Evolutionary conservation across 2,888 invertebrate species (phyloP).

Genomic region (Melanargia galathea): DNA sequence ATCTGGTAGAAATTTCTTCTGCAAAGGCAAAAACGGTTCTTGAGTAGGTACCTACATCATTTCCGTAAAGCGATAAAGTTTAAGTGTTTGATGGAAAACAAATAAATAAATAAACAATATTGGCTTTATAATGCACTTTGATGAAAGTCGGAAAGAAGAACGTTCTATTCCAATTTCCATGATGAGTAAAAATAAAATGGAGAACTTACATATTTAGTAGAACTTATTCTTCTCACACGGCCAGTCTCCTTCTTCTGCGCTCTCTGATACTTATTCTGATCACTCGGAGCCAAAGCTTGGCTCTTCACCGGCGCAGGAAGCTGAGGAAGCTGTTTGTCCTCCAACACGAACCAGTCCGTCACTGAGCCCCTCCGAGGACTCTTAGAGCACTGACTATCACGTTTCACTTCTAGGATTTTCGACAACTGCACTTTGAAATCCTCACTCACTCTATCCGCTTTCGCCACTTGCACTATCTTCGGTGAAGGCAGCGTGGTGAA

Average conservation of each 20-base stretch:
- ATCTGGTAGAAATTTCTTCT: too few relatives aligned
- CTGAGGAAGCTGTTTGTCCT: slow-evolving; percentile 52
- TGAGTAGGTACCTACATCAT: too few relatives aligned
- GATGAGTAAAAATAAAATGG: background rate
- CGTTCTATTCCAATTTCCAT: too few relatives aligned
- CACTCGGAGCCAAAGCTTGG: slow-evolving; percentile 34
- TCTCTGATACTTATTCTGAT: slow-evolving; percentile 63
- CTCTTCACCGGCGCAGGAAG: slow-evolving; percentile 34
- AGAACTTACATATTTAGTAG: slow-evolving; percentile 77
- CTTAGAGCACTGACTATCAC: slow-evolving; percentile 44
- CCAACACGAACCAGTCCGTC: slow-evolving; percentile 76
- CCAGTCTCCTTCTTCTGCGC: slow-evolving; percentile 67
- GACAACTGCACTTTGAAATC: slow-evolving; percentile 69
- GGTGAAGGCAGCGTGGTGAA: slow-evolving; percentile 68
- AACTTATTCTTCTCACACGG: slow-evolving; percentile 72
- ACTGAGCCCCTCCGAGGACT: slow-evolving; percentile 67
- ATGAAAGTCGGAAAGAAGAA: too few relatives aligned
- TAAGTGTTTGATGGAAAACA: too few relatives aligned
- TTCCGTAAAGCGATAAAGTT: too few relatives aligned
- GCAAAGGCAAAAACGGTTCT: too few relatives aligned
- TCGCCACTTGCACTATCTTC: slow-evolving; percentile 66
- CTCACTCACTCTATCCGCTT: slow-evolving; percentile 67
- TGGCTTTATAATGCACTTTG: too few relatives aligned
- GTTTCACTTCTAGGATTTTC: slow-evolving; percentile 56
- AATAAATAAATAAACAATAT: too few relatives aligned